Evolutionary conservation across 2,888 invertebrate genomes (phyloP), one percentile per base, ranked within the genome.

Genomic region (Epinotia demarniana): DNA sequence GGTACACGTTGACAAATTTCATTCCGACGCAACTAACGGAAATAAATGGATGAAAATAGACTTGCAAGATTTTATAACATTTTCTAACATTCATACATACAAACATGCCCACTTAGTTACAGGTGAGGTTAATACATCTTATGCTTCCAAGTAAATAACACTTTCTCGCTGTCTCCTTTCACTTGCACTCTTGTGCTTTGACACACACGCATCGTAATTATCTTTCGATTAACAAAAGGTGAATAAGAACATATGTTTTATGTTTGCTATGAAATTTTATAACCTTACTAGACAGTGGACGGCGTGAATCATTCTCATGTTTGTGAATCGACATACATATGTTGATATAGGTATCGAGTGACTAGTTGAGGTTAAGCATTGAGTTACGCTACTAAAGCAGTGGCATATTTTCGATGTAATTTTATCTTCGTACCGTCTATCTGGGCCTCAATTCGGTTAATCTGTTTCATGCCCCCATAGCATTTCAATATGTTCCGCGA

Each of bases 91-190:
- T 33, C 1, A 33, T 6, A 33, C 33, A 33, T 33, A 33, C 33
- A 33, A 33, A 33, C 33, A 33, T 8, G 6, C 33, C 1, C 8
- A 33, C 33, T 33, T 8, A 33, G 33, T 33, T 33, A 33, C 33
- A 33, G 33, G 33, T 33, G 33, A 33, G 8, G 33, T 33, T 8
- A 33, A 33, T 33, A 9, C 23, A 27, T 27, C 1, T 27, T 2
- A 39, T 39, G 39, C 39, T 39, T 39, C 39, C 1, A 49, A 49
- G 13, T 49, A 13, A 49, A 53, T 53, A 53, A n/a, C 19, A 27
- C 66, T 23, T 58, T 76, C 2, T 33, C 80, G 83, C 84, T 77
- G 11, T 6, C 67, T 70, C 79, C 80, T 69, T 13, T 78, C 13
- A 12, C 70, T 82, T 80, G 73, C 3, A 13, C 79, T 77, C 57